These are phyloP conservation scores for Phyllopteryx taeniolatus DNA, from an alignment of 2,113 vertebrate species.

Conservation along the genomic window DNA sequence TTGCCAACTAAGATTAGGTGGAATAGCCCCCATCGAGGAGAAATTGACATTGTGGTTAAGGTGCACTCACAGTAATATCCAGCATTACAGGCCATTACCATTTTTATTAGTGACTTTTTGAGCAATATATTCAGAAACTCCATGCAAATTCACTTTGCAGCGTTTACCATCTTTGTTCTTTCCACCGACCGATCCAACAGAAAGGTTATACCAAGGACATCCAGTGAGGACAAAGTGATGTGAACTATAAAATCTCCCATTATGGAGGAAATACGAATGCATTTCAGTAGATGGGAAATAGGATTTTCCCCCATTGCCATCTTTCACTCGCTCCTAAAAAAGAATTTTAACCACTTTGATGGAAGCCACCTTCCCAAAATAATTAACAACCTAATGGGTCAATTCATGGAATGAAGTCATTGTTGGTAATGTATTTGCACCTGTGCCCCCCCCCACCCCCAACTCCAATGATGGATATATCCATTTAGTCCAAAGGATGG, in stretches of 20 bases:
- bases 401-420: constrained; percentile 6
- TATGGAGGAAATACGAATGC: not conserved
- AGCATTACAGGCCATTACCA: not conserved
- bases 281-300: not conserved
- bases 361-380: not conserved
- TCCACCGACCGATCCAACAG: not conserved
- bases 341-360: not conserved
- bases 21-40: not conserved
- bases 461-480: not conserved
- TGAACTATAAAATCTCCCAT: not conserved
- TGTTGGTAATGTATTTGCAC: not conserved
- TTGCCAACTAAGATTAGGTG: not conserved
- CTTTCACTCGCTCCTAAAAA: not conserved
- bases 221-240: not conserved
- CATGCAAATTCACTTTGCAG: not conserved
- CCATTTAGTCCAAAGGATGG: not conserved
- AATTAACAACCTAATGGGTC: constrained; percentile 8
- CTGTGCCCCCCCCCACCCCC: not conserved
- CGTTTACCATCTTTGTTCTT: not conserved
- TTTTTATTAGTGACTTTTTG: not conserved
- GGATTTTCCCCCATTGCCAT: not conserved
- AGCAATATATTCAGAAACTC: not conserved
- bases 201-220: not conserved
- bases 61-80: not conserved
- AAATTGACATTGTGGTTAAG: not conserved